Base-by-base conservation (phyloP, 2,888 invertebrate genomes). In the Sepiola atlantica region DNA sequence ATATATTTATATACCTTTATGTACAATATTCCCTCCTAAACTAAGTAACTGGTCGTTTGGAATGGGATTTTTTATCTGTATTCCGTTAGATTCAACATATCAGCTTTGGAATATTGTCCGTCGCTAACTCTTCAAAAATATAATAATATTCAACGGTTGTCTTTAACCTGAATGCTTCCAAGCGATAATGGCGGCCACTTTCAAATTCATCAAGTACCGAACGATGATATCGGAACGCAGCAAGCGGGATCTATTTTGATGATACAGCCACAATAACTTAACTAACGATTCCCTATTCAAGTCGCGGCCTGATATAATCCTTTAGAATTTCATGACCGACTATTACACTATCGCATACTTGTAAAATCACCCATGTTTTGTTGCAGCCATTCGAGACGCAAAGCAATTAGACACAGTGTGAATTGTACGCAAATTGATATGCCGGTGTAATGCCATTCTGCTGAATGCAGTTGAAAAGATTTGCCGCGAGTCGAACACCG, bases 391-490 rank as follows among this genome's bases (percentile, higher is more conserved):
- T 77, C 0, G 14, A 77, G 77, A 77, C n/a, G 77, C n/a, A n/a
- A 77, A 77, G 77, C 77, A n/a, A 77, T 77, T 77, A n/a, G 77
- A 16, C 3, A 18, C 45, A 32, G 77, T 77, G 77, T 77, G 77
- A 77, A 77, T 77, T 77, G 77, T 32, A n/a, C n/a, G 77, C n/a
- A 77, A 77, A 77, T 77, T 77, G 77, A 77, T 77, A n/a, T 77
- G 77, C 18, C 77, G n/a, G 77, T 77, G 16, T 77, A 77, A 77
- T 32, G 77, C n/a, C n/a, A 77, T 77, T 77, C 77, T n/a, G 77
- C 14, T 77, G 18, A n/a, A 77, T n/a, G 16, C 77, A 77, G n/a
- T 16, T 77, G 32, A 77, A 77, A n/a, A 77, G 4, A n/a, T n/a
- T 16, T 77, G 77, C 77, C n/a, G 77, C 77, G 16, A n/a, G 77